Base-by-base conservation (phyloP, 1,140 invertebrate genomes). In the Limonius californicus region DNA sequence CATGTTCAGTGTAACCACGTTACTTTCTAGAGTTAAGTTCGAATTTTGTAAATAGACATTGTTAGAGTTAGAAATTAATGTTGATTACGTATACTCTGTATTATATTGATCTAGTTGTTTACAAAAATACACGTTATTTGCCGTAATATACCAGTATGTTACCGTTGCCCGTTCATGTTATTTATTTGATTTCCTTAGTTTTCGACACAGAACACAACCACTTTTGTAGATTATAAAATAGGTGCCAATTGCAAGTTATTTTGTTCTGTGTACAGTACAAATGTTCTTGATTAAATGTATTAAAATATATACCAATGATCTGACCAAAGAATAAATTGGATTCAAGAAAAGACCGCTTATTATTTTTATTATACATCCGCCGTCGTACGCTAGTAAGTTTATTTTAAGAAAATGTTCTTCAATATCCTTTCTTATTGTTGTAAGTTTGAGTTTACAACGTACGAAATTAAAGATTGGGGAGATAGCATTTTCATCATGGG, bases 371-470 rank as follows among this genome's bases (percentile, higher is more conserved):
- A 39, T 12, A 14, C n/a, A 39, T 39, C 35, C 35, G n/a, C 2
- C n/a, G n/a, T 39, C n/a, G 35, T 39, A 50, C 16, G 45, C 3
- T 19, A 16, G 8, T 21, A 50, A 50, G n/a, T 50, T 50, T 54
- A 60, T 53, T 63, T 59, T 53, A 63, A 69, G 65, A 63, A 69
- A 65, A 67, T 67, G 59, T 60, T 61, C 65, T 60, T 65, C 65
- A 65, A 67, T 69, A 69, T 61, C 59, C 45, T 43, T 63, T 32
- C 67, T 69, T 69, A 67, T 69, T 69, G 68, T 69, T 69, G 65
- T 67, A 69, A 69, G 58, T 69, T 67, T 62, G 68, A 69, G 68
- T 69, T 69, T 67, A 69, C 68, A 69, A 69, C 65, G 62, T 69
- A 67, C 66, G 68, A 69, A 69, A 69, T 69, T 69, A 69, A 69